Conservation (phyloP, 2,797 vertebrate species). For the Urosaurus nigricauda region DNA sequence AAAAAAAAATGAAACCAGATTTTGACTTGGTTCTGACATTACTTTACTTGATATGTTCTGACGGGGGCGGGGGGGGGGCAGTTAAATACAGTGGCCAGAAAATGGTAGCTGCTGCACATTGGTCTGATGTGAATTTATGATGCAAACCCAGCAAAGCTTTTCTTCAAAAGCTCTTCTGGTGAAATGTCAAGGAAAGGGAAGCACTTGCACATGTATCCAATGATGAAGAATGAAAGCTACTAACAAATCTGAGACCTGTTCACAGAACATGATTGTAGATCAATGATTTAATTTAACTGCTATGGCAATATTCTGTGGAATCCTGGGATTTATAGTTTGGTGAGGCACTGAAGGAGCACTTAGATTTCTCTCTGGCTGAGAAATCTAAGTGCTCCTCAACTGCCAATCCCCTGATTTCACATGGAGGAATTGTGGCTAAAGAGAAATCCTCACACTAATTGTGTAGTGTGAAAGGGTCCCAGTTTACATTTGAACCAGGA, state of each 20-base stretch:
- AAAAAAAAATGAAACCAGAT: constrained; percentile 2
- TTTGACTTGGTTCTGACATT: constrained; percentile 11
- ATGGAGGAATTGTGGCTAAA: too few relatives aligned
- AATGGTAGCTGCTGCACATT: neutral
- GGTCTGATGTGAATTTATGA: constrained; percentile 11
- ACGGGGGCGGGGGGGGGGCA: too few relatives aligned
- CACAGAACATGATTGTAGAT: too few relatives aligned
- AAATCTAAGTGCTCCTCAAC: too few relatives aligned
- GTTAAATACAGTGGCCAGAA: constrained; percentile 8
- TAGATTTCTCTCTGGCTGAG: too few relatives aligned
- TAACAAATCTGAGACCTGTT: neutral
- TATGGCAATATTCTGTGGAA: too few relatives aligned
- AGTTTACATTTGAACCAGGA: constrained; percentile 16
- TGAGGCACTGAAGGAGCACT: too few relatives aligned
- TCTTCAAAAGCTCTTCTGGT: neutral
- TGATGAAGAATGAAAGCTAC: neutral
- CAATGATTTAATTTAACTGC: too few relatives aligned
- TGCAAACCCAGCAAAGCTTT: neutral
- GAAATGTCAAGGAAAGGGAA: constrained; percentile 1
- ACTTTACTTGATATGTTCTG: constrained; percentile 9
- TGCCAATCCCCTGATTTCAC: too few relatives aligned
- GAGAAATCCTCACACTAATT: too few relatives aligned
- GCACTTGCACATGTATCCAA: neutral
- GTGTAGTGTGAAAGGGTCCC: too few relatives aligned
- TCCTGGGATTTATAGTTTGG: too few relatives aligned